Percentiles rank a stretch among this genome's conserved stretches.
Conservation (phyloP, 1,140 invertebrate genomes). For the Ceratosolen solmsi region DNA sequence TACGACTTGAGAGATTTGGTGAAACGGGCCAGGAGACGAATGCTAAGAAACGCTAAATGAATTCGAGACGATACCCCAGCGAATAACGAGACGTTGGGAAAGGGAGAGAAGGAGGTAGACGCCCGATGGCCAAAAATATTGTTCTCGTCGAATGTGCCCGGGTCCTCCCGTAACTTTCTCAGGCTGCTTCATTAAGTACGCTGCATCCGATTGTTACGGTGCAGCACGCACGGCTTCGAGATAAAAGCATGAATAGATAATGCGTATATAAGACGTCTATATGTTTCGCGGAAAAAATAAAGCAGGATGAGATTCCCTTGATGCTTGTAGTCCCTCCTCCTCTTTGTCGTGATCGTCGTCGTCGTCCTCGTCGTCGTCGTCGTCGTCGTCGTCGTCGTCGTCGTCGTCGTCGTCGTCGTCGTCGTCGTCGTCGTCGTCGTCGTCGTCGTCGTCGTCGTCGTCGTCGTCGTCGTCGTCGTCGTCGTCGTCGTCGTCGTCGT, state of each 20-base stretch:
- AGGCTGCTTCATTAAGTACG: conserved; percentile 4
- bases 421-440: too few species aligned
- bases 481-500: too few species aligned
- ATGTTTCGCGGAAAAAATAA: background rate
- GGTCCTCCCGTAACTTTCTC: background rate
- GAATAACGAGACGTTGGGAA: too few species aligned
- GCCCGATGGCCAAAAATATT: background rate
- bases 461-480: too few species aligned
- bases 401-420: too few species aligned
- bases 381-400: too few species aligned
- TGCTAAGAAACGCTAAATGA: background rate
- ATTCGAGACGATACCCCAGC: too few species aligned
- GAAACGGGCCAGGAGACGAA: background rate
- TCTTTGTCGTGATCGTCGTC: too few species aligned
- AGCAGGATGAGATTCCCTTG: background rate
- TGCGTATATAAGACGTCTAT: background rate
- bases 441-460: too few species aligned
- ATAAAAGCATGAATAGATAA: background rate
- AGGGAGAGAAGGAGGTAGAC: too few species aligned
- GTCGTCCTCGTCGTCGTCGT: too few species aligned
- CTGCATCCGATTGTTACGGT: background rate
- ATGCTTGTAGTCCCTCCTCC: background rate
- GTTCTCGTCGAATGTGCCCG: background rate
- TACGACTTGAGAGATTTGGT: background rate
- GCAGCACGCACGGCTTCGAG: background rate